A percentile compares a stretch with the other conserved stretches of the same genome.
Conservation (phyloP, 2,113 vertebrate genomes). For the Cynopterus brachyotis region DNA sequence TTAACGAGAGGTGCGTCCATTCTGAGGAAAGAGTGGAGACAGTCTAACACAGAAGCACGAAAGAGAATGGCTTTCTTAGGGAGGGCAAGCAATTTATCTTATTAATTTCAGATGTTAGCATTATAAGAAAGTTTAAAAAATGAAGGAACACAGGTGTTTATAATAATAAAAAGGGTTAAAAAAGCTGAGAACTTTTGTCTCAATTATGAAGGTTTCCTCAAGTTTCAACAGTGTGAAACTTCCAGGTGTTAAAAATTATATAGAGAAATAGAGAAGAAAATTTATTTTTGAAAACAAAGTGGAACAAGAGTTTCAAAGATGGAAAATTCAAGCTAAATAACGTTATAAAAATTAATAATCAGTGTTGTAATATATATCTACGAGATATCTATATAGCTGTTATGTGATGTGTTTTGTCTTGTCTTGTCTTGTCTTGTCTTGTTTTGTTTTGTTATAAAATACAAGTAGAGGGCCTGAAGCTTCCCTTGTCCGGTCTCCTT, state of each 20-base stretch:
- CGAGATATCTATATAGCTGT: background rate
- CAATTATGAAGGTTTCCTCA: background rate
- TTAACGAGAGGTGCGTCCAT: background rate
- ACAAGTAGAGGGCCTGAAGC: background rate
- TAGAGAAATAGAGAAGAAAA: background rate
- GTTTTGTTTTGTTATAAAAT: background rate
- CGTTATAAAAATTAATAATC: background rate
- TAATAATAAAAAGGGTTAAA: background rate
- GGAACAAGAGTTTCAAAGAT: background rate
- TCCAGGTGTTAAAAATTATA: background rate
- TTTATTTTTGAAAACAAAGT: background rate
- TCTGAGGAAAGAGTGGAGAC: background rate
- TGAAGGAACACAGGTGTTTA: background rate
- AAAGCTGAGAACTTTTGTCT: background rate
- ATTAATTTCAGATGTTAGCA: background rate
- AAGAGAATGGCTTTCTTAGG: background rate
- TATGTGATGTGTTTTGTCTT: background rate
- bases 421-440: no score
- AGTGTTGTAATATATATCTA: background rate
- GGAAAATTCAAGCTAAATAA: background rate
- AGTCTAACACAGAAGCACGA: background rate
- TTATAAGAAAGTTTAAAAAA: background rate
- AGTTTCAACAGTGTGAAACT: background rate
- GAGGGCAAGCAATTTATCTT: background rate
- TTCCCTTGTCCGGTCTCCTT: background rate